Evolutionary conservation across 2,888 invertebrate genomes (phyloP).

Genomic region (Nemurella pictetii): DNA sequence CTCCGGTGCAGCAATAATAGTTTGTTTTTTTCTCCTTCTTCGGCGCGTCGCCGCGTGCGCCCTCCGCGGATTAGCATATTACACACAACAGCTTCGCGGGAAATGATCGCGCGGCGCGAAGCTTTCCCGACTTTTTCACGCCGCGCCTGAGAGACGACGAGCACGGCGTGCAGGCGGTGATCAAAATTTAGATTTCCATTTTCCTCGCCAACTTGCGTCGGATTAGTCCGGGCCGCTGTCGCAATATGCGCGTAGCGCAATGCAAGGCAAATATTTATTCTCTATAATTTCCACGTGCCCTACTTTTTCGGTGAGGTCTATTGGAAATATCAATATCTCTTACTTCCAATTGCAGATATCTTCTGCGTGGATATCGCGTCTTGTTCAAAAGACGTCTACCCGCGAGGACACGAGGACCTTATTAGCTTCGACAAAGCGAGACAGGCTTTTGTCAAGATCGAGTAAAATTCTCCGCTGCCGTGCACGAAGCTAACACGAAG

Average conservation of each 20-base stretch:
- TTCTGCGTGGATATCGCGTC: neutral
- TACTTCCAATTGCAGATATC: neutral
- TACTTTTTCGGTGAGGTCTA: neutral
- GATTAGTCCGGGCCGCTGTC: neutral
- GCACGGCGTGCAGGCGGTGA: neutral
- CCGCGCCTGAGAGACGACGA: too few relatives aligned
- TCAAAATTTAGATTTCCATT: neutral
- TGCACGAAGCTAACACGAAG: too few relatives aligned
- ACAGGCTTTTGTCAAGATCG: neutral
- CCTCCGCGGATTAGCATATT: neutral
- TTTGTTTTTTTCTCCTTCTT: neutral
- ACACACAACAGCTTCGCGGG: neutral
- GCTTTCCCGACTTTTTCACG: too few relatives aligned
- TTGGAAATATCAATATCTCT: neutral
- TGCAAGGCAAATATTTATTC: neutral
- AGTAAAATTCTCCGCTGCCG: neutral
- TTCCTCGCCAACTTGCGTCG: neutral
- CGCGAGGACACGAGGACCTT: neutral
- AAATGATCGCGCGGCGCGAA: neutral
- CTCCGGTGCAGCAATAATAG: neutral
- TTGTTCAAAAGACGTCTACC: neutral
- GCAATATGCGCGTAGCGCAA: neutral
- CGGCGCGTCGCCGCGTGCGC: neutral
- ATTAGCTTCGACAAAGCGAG: neutral
- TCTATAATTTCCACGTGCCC: too few relatives aligned